These are phyloP conservation scores for Synergus laeviventris DNA, from an alignment of 2,888 invertebrate genomes.

Conservation along the genomic window DNA sequence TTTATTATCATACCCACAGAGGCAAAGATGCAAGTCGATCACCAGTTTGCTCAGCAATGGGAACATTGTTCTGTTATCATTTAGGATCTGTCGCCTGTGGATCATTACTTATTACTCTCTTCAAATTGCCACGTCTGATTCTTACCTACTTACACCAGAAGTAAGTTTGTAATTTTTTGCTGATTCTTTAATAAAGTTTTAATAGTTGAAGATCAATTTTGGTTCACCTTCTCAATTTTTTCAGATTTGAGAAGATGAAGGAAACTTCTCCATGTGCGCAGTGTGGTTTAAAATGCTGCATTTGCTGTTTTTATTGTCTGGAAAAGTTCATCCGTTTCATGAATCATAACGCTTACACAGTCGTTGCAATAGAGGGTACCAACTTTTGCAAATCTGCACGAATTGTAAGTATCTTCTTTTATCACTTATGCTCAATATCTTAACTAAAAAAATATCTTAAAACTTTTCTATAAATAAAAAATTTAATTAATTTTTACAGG, in stretches of 20 bases:
- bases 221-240: conserved; percentile 28
- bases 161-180: conserved; percentile 78
- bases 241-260: conserved; percentile 82
- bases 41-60: conserved; percentile 84
- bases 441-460: too few relatives aligned
- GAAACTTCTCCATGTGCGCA: conserved; percentile 86
- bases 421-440: too few relatives aligned
- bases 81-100: conserved; percentile 97
- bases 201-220: conserved; percentile 15
- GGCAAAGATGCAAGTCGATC: conserved; percentile 81
- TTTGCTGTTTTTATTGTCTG: conserved; percentile 93
- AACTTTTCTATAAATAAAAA: background rate
- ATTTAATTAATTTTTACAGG: conserved; percentile 78
- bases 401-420: conserved; percentile 79
- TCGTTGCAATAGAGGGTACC: conserved; percentile 93
- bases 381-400: conserved; percentile 94
- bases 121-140: conserved; percentile 93
- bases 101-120: conserved; percentile 93
- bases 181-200: conserved; percentile 25
- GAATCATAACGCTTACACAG: conserved; percentile 96
- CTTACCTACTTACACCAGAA: conserved; percentile 93
- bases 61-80: conserved; percentile 90
- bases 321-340: conserved; percentile 94
- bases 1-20: conserved; percentile 70
- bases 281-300: conserved; percentile 88